phyloP scores from a whole-genome alignment of 2,113 vertebrate species.

The Nicator chloris region DNA sequence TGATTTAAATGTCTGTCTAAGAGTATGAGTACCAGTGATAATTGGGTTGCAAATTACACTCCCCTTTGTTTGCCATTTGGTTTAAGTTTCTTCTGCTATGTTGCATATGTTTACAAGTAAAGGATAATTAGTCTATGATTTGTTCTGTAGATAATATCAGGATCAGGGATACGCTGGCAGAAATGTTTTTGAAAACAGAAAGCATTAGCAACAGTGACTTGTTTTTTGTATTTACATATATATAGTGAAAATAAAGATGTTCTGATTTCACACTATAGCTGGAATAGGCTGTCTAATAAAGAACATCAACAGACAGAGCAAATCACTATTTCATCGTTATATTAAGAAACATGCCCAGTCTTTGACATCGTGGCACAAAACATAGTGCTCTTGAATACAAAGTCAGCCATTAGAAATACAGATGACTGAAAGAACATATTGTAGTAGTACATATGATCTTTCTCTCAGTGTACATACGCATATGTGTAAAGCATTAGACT shows the following conservation, averaged over 20 bases:
- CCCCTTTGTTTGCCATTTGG: background rate
- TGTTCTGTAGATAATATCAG: background rate
- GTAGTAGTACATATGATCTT: rapidly evolving
- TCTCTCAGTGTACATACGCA: background rate
- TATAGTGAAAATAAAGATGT: background rate
- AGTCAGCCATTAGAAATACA: background rate
- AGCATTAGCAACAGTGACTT: background rate
- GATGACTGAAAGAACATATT: background rate
- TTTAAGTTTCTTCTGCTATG: background rate
- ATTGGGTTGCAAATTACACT: background rate
- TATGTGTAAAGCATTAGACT: background rate
- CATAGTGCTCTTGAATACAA: background rate
- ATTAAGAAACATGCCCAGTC: background rate
- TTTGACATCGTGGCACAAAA: background rate
- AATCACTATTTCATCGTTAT: background rate
- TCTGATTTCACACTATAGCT: background rate
- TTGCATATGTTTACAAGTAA: background rate
- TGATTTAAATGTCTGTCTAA: background rate
- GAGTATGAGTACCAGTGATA: background rate
- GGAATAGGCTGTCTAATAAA: background rate
- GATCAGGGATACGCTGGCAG: background rate
- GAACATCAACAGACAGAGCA: background rate
- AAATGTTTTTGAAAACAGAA: background rate
- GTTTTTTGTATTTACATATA: background rate
- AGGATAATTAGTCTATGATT: background rate